phyloP scores from a whole-genome alignment of 2,797 vertebrate species.

The Varecia variegata region DNA sequence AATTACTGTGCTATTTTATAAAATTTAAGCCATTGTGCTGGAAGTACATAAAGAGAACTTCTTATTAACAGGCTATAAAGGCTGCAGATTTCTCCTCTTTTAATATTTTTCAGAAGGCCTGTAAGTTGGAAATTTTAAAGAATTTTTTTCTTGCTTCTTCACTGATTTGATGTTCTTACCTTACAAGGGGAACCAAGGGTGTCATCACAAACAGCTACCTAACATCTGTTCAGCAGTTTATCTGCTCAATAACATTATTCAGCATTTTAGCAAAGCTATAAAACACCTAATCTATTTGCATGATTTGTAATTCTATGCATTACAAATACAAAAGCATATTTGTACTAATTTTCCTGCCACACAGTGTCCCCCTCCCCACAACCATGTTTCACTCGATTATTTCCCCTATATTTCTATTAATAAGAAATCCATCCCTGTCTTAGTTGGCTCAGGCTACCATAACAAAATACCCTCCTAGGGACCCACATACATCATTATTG shows the following conservation, averaged over 20 bases:
- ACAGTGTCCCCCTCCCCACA: background rate
- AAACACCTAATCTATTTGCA: constrained; percentile 35
- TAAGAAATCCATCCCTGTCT: background rate
- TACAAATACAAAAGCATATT: constrained; percentile 36
- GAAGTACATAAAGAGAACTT: constrained; percentile 74
- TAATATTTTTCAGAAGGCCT: constrained; percentile 55
- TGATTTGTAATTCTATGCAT: constrained; percentile 46
- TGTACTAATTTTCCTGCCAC: background rate
- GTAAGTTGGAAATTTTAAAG: constrained; percentile 53
- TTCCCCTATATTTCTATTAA: background rate
- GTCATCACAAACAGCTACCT: constrained; percentile 77
- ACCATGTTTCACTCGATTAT: background rate
- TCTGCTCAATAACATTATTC: constrained; percentile 53
- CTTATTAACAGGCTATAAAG: constrained; percentile 68
- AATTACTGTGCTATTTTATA: constrained; percentile 77
- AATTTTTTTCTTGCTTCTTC: constrained; percentile 71
- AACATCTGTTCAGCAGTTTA: constrained; percentile 61
- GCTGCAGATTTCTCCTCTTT: constrained; percentile 64
- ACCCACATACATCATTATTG: background rate
- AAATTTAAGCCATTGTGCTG: constrained; percentile 75
- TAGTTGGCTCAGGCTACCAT: background rate
- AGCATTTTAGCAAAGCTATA: constrained; percentile 59
- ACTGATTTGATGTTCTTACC: constrained; percentile 78
- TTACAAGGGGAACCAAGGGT: constrained; percentile 69
- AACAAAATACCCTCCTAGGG: background rate